These are phyloP conservation scores for Cygnus atratus DNA, from an alignment of 2,113 vertebrate genomes.

Conservation along the genomic window DNA sequence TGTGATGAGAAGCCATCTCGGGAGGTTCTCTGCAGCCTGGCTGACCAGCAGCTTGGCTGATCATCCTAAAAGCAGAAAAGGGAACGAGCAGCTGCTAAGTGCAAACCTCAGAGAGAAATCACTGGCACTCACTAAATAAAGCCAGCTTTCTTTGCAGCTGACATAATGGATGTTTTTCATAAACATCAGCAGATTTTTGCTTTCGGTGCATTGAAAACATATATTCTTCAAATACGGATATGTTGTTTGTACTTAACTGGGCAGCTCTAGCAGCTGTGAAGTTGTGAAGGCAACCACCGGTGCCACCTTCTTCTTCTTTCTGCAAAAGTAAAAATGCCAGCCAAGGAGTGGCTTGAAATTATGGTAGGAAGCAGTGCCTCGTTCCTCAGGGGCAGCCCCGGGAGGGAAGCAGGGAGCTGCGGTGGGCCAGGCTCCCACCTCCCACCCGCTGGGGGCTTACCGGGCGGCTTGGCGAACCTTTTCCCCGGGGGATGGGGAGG, in stretches of 20 bases:
- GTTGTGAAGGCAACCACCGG: not conserved
- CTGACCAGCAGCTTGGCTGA: not conserved
- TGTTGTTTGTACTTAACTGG: not conserved
- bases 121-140: not conserved
- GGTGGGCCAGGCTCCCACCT: too few species aligned
- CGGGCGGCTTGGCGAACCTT: not conserved
- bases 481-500: not conserved
- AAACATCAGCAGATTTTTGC: not conserved
- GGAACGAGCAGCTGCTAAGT: accelerated
- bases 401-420: not conserved
- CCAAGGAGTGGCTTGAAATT: not conserved
- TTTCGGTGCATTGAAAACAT: not conserved
- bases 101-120: not conserved
- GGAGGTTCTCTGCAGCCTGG: not conserved
- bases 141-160: not conserved
- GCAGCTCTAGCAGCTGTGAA: not conserved
- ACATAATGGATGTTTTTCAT: not conserved
- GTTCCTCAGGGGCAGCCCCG: not conserved
- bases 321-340: not conserved
- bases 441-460: too few species aligned
- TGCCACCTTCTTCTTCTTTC: not conserved
- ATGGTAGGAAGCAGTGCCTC: not conserved
- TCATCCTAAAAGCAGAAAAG: not conserved
- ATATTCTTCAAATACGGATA: not conserved
- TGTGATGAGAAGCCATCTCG: not conserved